Evolutionary conservation across 2,113 vertebrate genomes (phyloP), one percentile per base, ranked within the genome.

Genomic region (Rhinolophus ferrumequinum): DNA sequence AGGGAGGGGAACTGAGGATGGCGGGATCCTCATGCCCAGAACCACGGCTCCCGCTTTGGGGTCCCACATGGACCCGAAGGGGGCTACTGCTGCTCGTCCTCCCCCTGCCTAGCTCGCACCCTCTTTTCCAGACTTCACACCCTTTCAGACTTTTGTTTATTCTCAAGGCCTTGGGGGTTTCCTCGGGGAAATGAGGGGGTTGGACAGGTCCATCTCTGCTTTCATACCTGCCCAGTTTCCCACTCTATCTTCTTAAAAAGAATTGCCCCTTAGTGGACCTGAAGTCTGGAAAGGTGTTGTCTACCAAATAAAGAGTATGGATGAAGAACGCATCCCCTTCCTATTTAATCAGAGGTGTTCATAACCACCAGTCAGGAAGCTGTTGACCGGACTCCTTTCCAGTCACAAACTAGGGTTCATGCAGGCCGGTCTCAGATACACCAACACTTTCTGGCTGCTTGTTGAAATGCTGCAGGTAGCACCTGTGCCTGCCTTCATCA

Each of bases 21-120:
- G 15, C 10, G 0, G 47, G 30, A 24, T 33, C 30, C 90, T 50
- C 0, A 4, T 5, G 11, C 0, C 76, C 24, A 10, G 41, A 0
- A 26, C 18, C 41, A 21, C 19, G 15, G 19, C 47, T 80, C 30
- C 24, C 12, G 69, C 75, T 30, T 14, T 30, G 58, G 67, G 66
- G 19, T 8, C n/a, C 52, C 54, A 10, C 8, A 6, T 3, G 4
- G 18, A 56, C 44, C 52, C 54, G 8, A 3, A 6, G 15, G 62
- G 30, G 75, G 38, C 70, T 56, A 41, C 14, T 35, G 44, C 24
- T 79, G 35, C 56, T 69, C 1, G 1, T 35, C 85, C 19, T 35
- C 5, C 73, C 11, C 38, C 7, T 2, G 0, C 11, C 19, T 44
- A 18, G 8, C 89, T 62, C 14, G 41, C n/a, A n/a, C 19, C 70